Conservation (phyloP, 2,888 invertebrate genomes). For the Ichneumon xanthorius region DNA sequence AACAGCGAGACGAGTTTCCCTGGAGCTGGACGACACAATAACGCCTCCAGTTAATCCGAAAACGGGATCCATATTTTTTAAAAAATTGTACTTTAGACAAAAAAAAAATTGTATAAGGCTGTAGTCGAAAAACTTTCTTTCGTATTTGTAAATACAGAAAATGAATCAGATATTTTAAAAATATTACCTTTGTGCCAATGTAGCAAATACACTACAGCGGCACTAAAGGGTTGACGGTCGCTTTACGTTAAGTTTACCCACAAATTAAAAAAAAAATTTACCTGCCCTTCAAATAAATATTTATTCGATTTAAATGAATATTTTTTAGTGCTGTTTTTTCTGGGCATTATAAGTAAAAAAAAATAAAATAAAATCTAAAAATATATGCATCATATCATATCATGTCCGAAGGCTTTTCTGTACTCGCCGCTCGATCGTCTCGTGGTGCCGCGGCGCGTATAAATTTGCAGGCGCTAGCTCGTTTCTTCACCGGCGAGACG, state of each 20-base stretch:
- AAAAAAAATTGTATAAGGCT: no score
- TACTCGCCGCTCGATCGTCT: constrained; percentile 56
- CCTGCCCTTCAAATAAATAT: no score
- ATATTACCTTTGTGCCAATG: no score
- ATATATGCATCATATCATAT: neutral
- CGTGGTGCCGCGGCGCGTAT: constrained; percentile 77
- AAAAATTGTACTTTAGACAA: no score
- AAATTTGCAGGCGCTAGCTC: constrained; percentile 64
- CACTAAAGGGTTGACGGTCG: neutral
- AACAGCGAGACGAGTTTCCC: neutral
- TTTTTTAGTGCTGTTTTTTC: no score
- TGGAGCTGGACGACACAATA: neutral
- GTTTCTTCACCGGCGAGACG: constrained; percentile 14
- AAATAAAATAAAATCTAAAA: neutral
- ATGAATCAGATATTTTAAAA: neutral
- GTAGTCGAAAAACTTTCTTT: no score
- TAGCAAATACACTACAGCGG: neutral
- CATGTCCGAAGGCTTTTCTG: neutral
- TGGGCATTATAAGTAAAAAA: no score
- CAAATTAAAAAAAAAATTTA: no score
- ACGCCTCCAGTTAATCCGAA: neutral
- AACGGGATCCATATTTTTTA: no score
- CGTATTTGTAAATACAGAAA: neutral
- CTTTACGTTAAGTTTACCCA: neutral
- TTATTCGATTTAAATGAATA: no score